These are phyloP conservation scores for Protobothrops flavoviridis DNA, from an alignment of 2,113 vertebrate species.

Conservation along the genomic window DNA sequence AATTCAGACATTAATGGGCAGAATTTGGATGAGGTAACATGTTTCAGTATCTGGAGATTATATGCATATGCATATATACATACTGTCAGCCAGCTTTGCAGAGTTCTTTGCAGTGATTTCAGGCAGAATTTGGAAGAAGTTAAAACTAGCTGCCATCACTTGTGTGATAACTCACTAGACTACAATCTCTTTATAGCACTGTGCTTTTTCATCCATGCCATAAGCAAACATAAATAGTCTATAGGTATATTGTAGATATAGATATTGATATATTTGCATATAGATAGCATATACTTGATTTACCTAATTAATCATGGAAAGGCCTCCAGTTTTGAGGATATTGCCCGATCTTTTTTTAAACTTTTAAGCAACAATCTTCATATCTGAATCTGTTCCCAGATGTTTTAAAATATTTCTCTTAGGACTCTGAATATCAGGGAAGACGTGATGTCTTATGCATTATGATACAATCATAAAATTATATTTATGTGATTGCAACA, in stretches of 20 bases:
- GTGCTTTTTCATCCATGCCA: background rate
- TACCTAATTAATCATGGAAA: background rate
- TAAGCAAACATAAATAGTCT: background rate
- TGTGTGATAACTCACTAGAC: background rate
- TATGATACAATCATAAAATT: background rate
- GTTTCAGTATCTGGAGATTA: background rate
- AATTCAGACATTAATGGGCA: background rate
- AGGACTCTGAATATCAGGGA: background rate
- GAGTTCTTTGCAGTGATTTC: background rate
- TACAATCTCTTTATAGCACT: background rate
- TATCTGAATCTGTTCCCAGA: background rate
- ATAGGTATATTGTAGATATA: background rate
- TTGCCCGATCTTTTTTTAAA: background rate
- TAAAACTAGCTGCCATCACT: background rate
- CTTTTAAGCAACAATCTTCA: background rate
- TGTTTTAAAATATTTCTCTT: background rate
- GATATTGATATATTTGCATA: background rate
- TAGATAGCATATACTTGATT: background rate
- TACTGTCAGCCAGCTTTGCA: background rate
- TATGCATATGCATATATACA: too few relatives aligned
- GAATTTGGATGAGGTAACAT: background rate
- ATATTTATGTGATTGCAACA: background rate
- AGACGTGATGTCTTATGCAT: background rate
- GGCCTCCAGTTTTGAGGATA: background rate
- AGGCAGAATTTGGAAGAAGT: background rate